Evolutionary conservation across 2,113 vertebrate genomes (phyloP).

Genomic region (Mus spicilegus): DNA sequence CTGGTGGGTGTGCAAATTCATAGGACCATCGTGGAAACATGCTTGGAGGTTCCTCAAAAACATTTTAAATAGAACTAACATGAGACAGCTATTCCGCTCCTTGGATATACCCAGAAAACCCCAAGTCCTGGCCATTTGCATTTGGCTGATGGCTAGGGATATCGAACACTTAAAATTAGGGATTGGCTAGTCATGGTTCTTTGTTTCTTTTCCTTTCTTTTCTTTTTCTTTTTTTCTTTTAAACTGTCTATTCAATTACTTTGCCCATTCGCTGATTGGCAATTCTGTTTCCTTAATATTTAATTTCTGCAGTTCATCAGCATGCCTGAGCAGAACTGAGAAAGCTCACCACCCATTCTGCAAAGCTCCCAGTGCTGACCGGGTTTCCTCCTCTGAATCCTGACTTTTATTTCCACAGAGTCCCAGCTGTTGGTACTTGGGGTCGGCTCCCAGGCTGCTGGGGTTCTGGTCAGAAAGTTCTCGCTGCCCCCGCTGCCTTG

Average conservation of each 20-base stretch:
- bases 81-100: not conserved
- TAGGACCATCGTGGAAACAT: not conserved
- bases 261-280: not conserved
- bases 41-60: not conserved
- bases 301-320: not conserved
- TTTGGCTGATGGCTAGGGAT: not conserved
- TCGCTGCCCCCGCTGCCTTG: not conserved
- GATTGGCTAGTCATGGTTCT: not conserved
- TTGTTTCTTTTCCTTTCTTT: not conserved
- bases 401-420: not conserved
- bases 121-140: not conserved
- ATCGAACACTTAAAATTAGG: not conserved
- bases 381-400: not conserved
- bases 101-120: not conserved
- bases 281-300: not conserved
- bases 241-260: not conserved
- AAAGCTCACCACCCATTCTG: not conserved
- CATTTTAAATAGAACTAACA: not conserved
- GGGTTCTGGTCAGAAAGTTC: not conserved
- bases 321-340: not conserved
- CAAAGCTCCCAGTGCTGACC: too few relatives aligned
- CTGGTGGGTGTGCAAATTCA: not conserved
- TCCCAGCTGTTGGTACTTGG: not conserved
- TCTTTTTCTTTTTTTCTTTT: not conserved
- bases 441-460: not conserved